Conservation (phyloP, 2,113 vertebrate species). For the Zosterops pallidus region DNA sequence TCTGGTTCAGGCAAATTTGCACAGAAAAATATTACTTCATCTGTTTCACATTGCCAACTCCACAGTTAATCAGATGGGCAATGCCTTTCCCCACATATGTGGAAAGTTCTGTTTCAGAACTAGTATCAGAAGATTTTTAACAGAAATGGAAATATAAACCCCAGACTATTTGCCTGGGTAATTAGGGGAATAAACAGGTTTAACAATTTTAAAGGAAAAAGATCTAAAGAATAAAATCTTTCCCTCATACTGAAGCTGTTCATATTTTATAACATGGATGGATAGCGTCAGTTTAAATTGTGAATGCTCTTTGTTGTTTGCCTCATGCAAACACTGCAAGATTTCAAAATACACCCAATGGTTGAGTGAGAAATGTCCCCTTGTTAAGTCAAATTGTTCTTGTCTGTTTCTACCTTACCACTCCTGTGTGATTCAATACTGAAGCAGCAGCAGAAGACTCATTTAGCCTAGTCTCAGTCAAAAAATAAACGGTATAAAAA, state of each 20-base stretch:
- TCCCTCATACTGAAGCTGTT: not conserved
- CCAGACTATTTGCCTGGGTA: not conserved
- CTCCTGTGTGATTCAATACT: not conserved
- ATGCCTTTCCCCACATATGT: not conserved
- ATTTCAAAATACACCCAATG: not conserved
- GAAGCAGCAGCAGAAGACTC: not conserved
- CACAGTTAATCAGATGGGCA: not conserved
- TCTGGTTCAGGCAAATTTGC: not conserved
- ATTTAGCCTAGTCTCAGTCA: not conserved
- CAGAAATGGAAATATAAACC: not conserved
- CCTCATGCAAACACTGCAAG: not conserved
- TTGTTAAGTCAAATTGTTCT: not conserved
- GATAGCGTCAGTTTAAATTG: not conserved
- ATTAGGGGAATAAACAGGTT: not conserved
- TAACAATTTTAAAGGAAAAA: not conserved
- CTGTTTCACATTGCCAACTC: not conserved
- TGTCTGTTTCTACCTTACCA: not conserved
- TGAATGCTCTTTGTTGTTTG: not conserved
- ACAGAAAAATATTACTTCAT: not conserved
- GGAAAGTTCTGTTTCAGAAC: not conserved
- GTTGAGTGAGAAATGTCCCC: not conserved
- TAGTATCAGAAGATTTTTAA: not conserved
- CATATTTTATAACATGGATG: not conserved
- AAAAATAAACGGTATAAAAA: not conserved
- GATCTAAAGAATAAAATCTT: not conserved